phyloP scores from a whole-genome alignment of 1,140 invertebrate species.

The Diplogasteroides magnus region DNA sequence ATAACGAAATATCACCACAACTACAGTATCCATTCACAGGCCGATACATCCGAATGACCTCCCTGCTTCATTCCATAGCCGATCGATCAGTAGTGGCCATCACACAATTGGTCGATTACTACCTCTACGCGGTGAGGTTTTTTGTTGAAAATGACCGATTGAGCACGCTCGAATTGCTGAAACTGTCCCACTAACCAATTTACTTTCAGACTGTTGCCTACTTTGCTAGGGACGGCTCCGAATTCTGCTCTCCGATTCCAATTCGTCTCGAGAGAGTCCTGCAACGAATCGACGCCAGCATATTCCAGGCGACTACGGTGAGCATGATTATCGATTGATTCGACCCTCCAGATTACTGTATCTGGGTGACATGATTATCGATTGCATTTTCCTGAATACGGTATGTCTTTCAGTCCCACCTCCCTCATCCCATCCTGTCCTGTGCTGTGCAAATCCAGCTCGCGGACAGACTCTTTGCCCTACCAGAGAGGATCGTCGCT shows the following conservation, averaged over 20 bases:
- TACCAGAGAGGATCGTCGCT: conserved; percentile 78
- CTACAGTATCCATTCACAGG: conserved; percentile 85
- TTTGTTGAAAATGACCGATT: too few species aligned
- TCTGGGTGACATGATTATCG: conserved; percentile 8
- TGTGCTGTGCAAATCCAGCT: conserved; percentile 69
- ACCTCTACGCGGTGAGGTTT: conserved; percentile 75
- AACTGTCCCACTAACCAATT: not conserved
- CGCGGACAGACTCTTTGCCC: conserved; percentile 70
- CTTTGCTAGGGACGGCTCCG: not conserved
- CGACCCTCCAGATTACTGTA: not conserved
- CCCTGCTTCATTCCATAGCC: conserved; percentile 80
- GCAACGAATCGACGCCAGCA: not conserved
- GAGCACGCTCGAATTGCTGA: too few species aligned
- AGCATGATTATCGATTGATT: not conserved
- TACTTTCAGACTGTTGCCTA: not conserved
- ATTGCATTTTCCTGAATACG: not conserved
- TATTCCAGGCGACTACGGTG: not conserved
- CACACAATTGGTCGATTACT: conserved; percentile 90
- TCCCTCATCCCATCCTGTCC: conserved; percentile 65
- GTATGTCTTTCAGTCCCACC: conserved; percentile 2
- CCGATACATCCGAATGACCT: conserved; percentile 80
- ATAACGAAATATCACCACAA: not conserved
- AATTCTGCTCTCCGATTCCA: not conserved
- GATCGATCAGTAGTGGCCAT: conserved; percentile 82
- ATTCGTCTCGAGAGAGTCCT: not conserved